These are phyloP conservation scores for Proisotoma minuta DNA, from an alignment of 2,888 invertebrate species.

Conservation along the genomic window DNA sequence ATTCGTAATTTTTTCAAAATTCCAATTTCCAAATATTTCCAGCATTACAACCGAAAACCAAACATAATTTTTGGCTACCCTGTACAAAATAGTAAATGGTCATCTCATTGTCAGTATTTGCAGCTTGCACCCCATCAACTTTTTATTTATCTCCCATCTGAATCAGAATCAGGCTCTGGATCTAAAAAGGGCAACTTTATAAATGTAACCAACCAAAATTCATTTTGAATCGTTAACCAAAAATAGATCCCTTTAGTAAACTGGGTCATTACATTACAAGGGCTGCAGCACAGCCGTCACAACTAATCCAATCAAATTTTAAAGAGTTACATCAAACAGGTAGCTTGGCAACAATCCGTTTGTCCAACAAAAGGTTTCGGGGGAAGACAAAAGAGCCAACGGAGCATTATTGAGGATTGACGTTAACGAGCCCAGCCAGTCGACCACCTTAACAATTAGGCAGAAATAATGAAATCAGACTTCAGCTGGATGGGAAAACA, in stretches of 20 bases:
- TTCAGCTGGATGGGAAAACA: no score
- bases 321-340: slow-evolving; percentile 6
- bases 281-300: background rate
- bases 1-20: no score
- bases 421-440: background rate
- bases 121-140: no score
- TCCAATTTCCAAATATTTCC: no score
- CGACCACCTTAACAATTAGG: background rate
- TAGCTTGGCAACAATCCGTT: background rate
- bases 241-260: no score
- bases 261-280: no score
- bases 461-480: no score
- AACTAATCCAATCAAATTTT: slow-evolving; percentile 12
- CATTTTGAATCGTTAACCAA: no score
- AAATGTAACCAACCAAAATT: no score
- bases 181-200: background rate
- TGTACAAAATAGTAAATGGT: no score
- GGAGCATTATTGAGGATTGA: background rate
- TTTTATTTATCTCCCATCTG: background rate
- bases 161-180: background rate
- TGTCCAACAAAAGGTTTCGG: background rate
- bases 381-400: slow-evolving; percentile 11
- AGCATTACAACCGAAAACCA: no score
- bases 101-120: no score
- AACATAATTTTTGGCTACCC: background rate